Base-by-base conservation (phyloP, 30 jellyfish, hydroid and myxozoan genomes). In the Euphysa ruthae region DNA sequence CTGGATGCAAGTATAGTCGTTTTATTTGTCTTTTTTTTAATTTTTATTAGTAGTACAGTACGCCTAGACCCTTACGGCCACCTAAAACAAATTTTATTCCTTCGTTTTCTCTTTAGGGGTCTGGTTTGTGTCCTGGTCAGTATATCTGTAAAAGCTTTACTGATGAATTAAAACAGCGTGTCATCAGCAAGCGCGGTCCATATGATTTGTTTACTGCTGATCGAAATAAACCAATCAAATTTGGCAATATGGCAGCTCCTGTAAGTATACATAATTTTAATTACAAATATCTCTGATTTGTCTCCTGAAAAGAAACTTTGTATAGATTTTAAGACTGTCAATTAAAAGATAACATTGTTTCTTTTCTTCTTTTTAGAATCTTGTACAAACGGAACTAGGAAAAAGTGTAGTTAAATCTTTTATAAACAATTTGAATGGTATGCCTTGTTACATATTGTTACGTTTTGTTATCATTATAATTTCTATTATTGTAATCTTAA, bases 61-160 rank as follows among this genome's bases (percentile, higher is more conserved):
- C n/a, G n/a, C n/a, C n/a, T n/a, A n/a, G n/a, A n/a, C n/a, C n/a
- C n/a, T n/a, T n/a, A n/a, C n/a, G n/a, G n/a, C n/a, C n/a, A n/a
- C n/a, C n/a, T n/a, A n/a, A n/a, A n/a, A n/a, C n/a, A n/a, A 38
- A 12, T 13, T 42, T 32, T 66, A 0, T 49, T 23, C 27, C 27
- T 44, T 43, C n/a, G 27, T 64, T 8, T 32, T n/a, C n/a, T n/a
- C n/a, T 75, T 12, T 65, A 88, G 97, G 97, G 98, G n/a, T 81
- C 95, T 2, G 95, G 94, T 1, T 74, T 90, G 18, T 90, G 98
- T 44, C 98, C 98, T 70, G 98, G 98, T 0, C 98, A 90, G 51
- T 90, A 90, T 78, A 76, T 81, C 68, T 34, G 55, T 54, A 90
- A 81, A 72, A 90, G 98, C 63, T 90, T 90, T 49, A 90, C 93